Percentiles rank a stretch among this genome's conserved stretches.
phyloP scores from a whole-genome alignment of 2,113 vertebrate genomes.

The Paradisaea rubra region DNA sequence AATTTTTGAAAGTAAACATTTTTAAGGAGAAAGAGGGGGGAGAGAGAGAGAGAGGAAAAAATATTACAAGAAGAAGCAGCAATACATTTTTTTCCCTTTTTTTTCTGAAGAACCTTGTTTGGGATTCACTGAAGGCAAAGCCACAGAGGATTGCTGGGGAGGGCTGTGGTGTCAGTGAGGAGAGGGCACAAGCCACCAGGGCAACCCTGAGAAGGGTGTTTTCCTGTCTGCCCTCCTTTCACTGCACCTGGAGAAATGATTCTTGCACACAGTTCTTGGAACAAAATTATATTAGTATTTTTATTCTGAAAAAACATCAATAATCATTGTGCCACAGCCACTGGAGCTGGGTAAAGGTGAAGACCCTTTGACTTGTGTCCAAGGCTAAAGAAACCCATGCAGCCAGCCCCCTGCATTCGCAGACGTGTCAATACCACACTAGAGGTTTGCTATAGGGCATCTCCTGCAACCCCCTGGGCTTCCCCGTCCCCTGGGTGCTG shows the following conservation, averaged over 20 bases:
- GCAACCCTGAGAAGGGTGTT: not conserved
- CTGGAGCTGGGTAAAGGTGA: not conserved
- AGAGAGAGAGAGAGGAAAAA: conserved; percentile 10
- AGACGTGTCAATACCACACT: not conserved
- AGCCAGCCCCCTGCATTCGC: not conserved
- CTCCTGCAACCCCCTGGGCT: not conserved
- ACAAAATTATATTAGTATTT: not conserved
- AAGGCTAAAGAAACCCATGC: not conserved
- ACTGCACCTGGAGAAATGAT: conserved; percentile 20
- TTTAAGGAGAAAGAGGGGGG: conserved; percentile 8
- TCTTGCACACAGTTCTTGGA: conserved; percentile 8
- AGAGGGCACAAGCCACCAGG: not conserved
- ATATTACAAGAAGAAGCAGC: conserved; percentile 53
- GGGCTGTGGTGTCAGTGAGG: not conserved
- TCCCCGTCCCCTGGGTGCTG: not conserved
- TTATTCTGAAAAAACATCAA: not conserved
- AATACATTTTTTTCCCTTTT: conserved; percentile 41
- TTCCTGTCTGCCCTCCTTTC: conserved; percentile 25
- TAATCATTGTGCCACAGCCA: not conserved
- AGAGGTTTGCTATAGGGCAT: not conserved
- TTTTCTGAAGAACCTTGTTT: conserved; percentile 20
- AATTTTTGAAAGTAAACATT: conserved; percentile 62
- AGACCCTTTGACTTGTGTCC: not conserved
- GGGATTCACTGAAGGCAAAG: conserved; percentile 16
- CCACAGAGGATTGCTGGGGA: not conserved